Evolutionary conservation across 1,140 invertebrate species (phyloP).

Genomic region (Neodiprion pinetum): DNA sequence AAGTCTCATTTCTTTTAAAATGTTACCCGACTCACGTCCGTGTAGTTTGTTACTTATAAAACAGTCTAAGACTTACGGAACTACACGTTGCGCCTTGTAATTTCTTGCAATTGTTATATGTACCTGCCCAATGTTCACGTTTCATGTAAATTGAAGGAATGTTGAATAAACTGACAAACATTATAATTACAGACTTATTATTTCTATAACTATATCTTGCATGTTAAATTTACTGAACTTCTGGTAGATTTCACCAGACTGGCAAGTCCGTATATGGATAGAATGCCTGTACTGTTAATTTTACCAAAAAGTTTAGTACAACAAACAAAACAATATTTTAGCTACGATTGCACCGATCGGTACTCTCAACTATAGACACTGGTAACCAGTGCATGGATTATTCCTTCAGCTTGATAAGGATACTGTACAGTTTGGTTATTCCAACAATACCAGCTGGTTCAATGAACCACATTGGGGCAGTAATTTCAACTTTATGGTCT

Average conservation of each 20-base stretch:
- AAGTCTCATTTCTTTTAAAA: not conserved
- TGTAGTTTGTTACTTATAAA: constrained; percentile 1
- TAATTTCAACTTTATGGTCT: not conserved
- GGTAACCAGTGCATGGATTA: not conserved
- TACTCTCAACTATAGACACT: not conserved
- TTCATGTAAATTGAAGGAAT: not conserved
- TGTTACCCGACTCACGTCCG: not conserved
- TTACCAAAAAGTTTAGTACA: not conserved
- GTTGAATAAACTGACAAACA: not conserved
- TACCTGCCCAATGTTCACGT: not conserved
- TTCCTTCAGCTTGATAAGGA: not conserved
- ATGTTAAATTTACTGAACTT: not conserved
- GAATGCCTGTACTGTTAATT: too few relatives aligned
- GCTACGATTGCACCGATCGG: not conserved
- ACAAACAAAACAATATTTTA: constrained; percentile 1
- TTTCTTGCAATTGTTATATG: not conserved
- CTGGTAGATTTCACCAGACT: not conserved
- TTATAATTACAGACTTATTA: not conserved
- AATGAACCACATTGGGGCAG: not conserved
- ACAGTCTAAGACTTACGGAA: not conserved
- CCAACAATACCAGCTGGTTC: not conserved
- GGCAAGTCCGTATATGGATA: too few relatives aligned
- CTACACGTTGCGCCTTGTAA: not conserved
- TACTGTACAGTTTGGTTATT: not conserved
- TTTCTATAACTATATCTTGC: not conserved